phyloP scores from a whole-genome alignment of 2,113 vertebrate species.

The Sphaerodactylus townsendi region DNA sequence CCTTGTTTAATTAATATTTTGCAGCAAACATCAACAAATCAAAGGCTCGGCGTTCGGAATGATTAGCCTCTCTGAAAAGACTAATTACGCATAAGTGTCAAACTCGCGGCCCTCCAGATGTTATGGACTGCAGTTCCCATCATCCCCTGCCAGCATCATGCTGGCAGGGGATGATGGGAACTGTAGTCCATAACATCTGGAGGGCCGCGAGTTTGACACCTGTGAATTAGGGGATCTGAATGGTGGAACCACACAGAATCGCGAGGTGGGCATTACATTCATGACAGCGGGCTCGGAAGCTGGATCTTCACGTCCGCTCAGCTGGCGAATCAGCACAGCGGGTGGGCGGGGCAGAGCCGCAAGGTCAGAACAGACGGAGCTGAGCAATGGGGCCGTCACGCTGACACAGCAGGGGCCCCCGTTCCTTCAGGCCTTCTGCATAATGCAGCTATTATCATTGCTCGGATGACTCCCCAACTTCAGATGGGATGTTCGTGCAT shows the following conservation, averaged over 20 bases:
- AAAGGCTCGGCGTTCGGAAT: not conserved
- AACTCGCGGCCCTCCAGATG: too few relatives aligned
- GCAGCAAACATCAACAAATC: not conserved
- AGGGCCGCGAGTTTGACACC: too few relatives aligned
- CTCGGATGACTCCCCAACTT: not conserved
- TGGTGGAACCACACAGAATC: not conserved
- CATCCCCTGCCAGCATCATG: too few relatives aligned
- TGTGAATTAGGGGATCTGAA: not conserved
- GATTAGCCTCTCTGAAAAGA: not conserved
- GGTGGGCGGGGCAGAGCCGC: too few relatives aligned
- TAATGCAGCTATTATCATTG: not conserved
- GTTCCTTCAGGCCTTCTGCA: not conserved
- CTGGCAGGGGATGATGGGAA: too few relatives aligned
- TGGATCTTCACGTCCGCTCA: not conserved
- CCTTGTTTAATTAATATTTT: constrained; percentile 26
- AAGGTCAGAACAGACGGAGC: not conserved
- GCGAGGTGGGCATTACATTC: not conserved
- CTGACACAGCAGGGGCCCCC: not conserved
- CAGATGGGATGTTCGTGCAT: not conserved
- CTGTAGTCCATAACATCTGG: too few relatives aligned
- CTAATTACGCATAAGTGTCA: too few relatives aligned
- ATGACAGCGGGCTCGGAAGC: constrained; percentile 1
- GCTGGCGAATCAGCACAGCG: not conserved
- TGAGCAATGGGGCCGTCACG: not conserved
- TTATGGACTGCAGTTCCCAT: too few relatives aligned